Conservation (phyloP, 2,113 vertebrate species). For the Bubo bubo region DNA sequence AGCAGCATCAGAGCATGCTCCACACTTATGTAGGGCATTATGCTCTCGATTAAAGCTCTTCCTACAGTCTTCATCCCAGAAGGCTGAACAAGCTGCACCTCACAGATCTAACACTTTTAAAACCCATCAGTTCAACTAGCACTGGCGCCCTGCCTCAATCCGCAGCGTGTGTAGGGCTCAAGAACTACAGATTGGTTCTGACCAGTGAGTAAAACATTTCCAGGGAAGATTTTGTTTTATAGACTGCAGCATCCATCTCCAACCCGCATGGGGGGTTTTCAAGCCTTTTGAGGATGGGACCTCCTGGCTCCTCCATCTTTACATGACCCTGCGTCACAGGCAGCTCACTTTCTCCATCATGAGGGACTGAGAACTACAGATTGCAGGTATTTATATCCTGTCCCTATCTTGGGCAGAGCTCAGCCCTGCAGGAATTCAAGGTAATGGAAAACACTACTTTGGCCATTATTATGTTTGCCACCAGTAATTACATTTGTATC, state of each 20-base stretch:
- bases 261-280: background rate
- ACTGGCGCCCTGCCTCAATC: background rate
- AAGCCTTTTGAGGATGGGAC: background rate
- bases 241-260: background rate
- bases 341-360: background rate
- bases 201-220: background rate
- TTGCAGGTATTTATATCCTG: background rate
- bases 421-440: background rate
- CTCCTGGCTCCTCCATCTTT: background rate
- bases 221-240: background rate
- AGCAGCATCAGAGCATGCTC: background rate
- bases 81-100: background rate
- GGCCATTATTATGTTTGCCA: background rate
- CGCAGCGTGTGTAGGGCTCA: background rate
- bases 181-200: background rate
- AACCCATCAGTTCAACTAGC: background rate
- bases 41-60: background rate
- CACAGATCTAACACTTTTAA: background rate
- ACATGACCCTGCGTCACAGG: accelerated
- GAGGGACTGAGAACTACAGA: background rate
- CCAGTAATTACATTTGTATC: background rate
- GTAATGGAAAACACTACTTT: background rate
- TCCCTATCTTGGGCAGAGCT: background rate
- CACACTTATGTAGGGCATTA: accelerated
- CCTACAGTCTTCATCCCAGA: background rate